Evolutionary conservation across 1,140 invertebrate species (phyloP), one percentile per base, ranked within the genome.

Genomic region (Lordiphosa stackelbergi): DNA sequence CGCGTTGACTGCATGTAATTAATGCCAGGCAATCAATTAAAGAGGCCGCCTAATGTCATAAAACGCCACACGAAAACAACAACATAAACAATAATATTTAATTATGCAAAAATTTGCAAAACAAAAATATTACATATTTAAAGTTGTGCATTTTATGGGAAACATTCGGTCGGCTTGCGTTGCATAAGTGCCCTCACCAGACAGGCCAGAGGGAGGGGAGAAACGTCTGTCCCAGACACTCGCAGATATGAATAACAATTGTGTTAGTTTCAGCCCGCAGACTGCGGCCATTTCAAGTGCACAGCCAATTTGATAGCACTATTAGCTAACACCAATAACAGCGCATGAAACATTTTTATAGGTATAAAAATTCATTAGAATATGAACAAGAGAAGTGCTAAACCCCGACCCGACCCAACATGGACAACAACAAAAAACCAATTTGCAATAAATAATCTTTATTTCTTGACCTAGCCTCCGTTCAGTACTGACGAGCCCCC

Each of bases 101-200:
- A 79, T 79, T 79, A 79, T 79, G 74, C 74, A 79, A 73, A 57
- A 79, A 71, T 81, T 54, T 70, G 70, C 66, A 66, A 81, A 48
- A 68, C 66, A 66, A 74, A 48, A 68, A 60, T 61, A 69, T 69
- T 69, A 68, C 64, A 58, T 46, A 60, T 73, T 43, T 62, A 16
- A 77, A 73, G 73, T 78, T 61, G 55, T 73, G 73, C 52, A 53
- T 60, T 66, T 66, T 56, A 53, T 74, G 58, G 56, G 65, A 55
- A 60, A 31, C 58, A 43, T 59, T 63, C 56, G 58, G 66, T 63
- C 56, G 58, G 66, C 40, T 60, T 37, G 47, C 37, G 43, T 79
- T 81, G 71, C 71, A 66, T 81, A 74, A 81, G 56, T 43, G 13
- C 24, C 46, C 38, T 45, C 31, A 48, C 40, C 46, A 73, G 69